Conservation (phyloP, 2,888 invertebrate genomes). For the Dusona sp. region DNA sequence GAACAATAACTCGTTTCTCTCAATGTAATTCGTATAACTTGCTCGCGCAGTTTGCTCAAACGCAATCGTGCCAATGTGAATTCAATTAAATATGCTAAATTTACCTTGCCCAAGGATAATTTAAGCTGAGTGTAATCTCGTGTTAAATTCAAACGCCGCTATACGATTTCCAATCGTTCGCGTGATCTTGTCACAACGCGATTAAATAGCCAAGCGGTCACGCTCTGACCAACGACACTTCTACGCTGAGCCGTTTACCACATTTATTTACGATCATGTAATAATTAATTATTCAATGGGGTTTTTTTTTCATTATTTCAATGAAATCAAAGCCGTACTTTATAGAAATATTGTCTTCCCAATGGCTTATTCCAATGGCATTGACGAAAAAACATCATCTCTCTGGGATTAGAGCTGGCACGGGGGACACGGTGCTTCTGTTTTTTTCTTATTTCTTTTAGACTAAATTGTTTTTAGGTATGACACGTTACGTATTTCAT, state of each 20-base stretch:
- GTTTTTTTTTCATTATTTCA: not conserved
- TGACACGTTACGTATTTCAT: too few relatives aligned
- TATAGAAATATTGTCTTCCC: not conserved
- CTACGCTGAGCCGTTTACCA: slow-evolving; percentile 17
- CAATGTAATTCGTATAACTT: slow-evolving; percentile 33
- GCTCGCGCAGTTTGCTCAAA: not conserved
- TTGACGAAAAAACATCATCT: too few relatives aligned
- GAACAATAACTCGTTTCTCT: slow-evolving; percentile 53
- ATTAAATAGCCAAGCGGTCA: slow-evolving; percentile 32
- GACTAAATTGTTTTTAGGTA: too few relatives aligned
- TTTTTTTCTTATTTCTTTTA: too few relatives aligned
- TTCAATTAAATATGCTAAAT: slow-evolving; percentile 57
- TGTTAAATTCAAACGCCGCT: slow-evolving; percentile 44
- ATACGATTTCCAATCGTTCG: slow-evolving; percentile 27
- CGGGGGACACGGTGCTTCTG: too few relatives aligned
- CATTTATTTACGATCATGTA: slow-evolving; percentile 10
- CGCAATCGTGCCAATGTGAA: not conserved
- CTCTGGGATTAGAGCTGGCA: not conserved
- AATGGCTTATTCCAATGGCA: too few relatives aligned
- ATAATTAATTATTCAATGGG: not conserved
- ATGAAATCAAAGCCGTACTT: not conserved
- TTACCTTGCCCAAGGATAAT: slow-evolving; percentile 35
- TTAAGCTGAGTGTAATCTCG: slow-evolving; percentile 45
- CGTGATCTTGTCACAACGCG: slow-evolving; percentile 58
- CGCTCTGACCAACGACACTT: slow-evolving; percentile 11